Evolutionary conservation across 1,140 invertebrate species (phyloP).

Genomic region (Himalopsyche phryganea): DNA sequence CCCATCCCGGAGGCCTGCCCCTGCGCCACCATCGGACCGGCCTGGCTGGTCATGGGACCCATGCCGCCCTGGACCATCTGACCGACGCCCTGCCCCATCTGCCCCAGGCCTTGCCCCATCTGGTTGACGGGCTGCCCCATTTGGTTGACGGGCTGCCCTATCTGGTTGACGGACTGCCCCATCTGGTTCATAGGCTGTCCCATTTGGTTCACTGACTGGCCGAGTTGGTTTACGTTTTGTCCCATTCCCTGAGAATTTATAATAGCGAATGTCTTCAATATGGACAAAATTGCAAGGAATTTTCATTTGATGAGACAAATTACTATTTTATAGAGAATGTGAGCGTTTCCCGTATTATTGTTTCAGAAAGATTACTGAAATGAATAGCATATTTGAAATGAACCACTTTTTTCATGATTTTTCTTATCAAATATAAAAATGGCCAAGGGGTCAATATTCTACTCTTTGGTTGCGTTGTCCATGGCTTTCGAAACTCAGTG

Average conservation of each 20-base stretch:
- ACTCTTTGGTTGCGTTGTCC: too few relatives aligned
- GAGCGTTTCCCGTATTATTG: too few relatives aligned
- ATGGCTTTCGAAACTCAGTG: too few relatives aligned
- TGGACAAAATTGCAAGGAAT: too few relatives aligned
- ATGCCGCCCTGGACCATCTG: slow-evolving; percentile 41
- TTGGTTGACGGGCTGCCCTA: slow-evolving; percentile 41
- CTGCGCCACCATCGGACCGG: slow-evolving; percentile 52
- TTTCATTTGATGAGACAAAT: too few relatives aligned
- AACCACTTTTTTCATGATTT: too few relatives aligned
- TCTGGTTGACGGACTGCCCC: slow-evolving; percentile 49
- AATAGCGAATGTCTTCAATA: too few relatives aligned
- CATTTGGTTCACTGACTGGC: slow-evolving; percentile 37
- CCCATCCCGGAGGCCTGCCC: slow-evolving; percentile 51
- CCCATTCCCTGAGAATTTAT: slow-evolving; percentile 38
- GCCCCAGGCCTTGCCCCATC: slow-evolving; percentile 42
- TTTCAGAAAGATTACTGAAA: too few relatives aligned
- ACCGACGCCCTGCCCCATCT: slow-evolving; percentile 39
- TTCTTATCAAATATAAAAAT: too few relatives aligned
- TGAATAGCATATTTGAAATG: too few relatives aligned
- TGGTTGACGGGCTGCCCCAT: slow-evolving; percentile 51
- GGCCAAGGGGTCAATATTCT: too few relatives aligned
- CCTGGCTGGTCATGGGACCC: slow-evolving; percentile 47
- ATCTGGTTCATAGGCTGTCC: slow-evolving; percentile 38
- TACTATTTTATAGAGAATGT: too few relatives aligned
- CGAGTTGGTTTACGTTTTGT: slow-evolving; percentile 37